Evolutionary conservation across 2,797 vertebrate species (phyloP).

Genomic region (Parambassis ranga): DNA sequence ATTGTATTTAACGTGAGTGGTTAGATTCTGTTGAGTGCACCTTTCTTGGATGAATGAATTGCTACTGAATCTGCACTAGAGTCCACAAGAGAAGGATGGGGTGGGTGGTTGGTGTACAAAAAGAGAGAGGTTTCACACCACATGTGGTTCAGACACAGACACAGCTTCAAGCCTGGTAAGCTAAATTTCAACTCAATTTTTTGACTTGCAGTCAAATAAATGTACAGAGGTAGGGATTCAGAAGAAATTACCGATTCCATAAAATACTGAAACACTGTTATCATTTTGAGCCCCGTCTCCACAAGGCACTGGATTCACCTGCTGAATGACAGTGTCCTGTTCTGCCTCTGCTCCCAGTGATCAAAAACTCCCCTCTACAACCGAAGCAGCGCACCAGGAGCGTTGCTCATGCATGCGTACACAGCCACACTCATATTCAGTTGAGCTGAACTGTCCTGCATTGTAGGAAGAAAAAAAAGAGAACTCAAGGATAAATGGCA

Average conservation of each 20-base stretch:
- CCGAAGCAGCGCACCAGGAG: neutral
- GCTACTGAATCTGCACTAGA: neutral
- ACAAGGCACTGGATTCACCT: neutral
- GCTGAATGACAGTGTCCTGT: neutral
- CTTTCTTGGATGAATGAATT: neutral
- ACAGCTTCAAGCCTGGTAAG: too few species aligned
- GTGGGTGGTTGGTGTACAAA: too few species aligned
- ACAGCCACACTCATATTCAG: neutral
- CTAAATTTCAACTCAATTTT: too few species aligned
- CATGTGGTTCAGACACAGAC: too few species aligned
- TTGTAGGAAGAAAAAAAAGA: neutral
- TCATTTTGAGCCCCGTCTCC: neutral
- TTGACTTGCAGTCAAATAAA: too few species aligned
- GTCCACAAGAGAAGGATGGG: neutral
- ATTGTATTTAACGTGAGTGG: neutral
- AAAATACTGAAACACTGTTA: neutral
- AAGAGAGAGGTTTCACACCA: too few species aligned
- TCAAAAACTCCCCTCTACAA: slow-evolving; percentile 13
- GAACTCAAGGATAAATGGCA: neutral
- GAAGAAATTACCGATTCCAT: too few species aligned
- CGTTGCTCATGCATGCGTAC: neutral
- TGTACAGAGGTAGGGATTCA: too few species aligned
- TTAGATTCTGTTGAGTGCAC: neutral
- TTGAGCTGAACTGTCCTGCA: neutral
- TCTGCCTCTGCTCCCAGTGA: slow-evolving; percentile 1